These are phyloP conservation scores for Plecturocebus donacophilus DNA, from an alignment of 2,113 vertebrate species.

Conservation along the genomic window DNA sequence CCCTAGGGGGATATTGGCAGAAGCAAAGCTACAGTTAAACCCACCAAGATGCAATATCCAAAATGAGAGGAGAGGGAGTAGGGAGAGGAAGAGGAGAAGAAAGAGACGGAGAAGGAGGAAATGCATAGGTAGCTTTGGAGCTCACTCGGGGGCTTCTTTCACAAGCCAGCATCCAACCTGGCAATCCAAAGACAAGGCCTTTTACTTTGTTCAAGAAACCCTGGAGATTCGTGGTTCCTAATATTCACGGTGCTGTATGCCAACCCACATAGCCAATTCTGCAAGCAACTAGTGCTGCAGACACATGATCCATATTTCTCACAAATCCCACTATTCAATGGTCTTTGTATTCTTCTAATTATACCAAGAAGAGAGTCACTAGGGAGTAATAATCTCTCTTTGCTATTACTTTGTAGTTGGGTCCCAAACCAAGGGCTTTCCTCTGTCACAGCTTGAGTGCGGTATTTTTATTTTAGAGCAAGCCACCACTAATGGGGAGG, in stretches of 20 bases:
- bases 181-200: background rate
- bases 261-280: conserved; percentile 52
- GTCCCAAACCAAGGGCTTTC: conserved; percentile 45
- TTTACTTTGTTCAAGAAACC: conserved; percentile 49
- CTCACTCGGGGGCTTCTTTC: background rate
- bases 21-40: background rate
- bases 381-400: conserved; percentile 18
- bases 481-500: background rate
- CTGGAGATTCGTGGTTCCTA: conserved; percentile 58
- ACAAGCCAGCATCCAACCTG: background rate
- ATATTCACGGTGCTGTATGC: conserved; percentile 13
- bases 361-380: conserved; percentile 43
- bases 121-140: background rate
- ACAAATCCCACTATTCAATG: conserved; percentile 15
- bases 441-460: conserved; percentile 21
- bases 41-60: background rate
- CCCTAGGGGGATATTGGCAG: background rate
- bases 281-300: background rate
- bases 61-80: background rate
- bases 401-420: conserved; percentile 16
- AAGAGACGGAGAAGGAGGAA: background rate
- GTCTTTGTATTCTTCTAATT: conserved; percentile 34
- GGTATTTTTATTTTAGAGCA: conserved; percentile 49
- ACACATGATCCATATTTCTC: conserved; percentile 42
- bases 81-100: background rate